phyloP scores from a whole-genome alignment of 2,113 vertebrate genomes.

The Etheostoma cragini region DNA sequence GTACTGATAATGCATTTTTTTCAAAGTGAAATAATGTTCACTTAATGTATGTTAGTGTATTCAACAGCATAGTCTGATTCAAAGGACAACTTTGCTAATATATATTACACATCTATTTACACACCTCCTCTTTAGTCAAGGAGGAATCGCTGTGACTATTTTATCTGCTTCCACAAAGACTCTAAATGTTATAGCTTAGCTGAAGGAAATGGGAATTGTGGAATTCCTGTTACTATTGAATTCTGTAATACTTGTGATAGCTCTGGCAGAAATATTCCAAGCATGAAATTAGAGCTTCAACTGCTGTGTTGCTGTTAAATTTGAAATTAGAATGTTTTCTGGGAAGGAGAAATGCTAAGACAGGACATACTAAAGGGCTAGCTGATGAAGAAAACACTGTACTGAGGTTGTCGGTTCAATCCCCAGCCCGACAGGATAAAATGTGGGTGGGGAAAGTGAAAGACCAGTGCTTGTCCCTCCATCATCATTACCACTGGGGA shows the following conservation, averaged over 20 bases:
- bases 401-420: no score
- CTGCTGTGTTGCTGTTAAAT: conserved; percentile 50
- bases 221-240: conserved; percentile 69
- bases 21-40: not conserved
- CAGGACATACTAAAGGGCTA: conserved; percentile 28
- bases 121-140: conserved; percentile 27
- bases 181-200: conserved; percentile 73
- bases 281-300: conserved; percentile 71
- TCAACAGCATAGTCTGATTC: not conserved
- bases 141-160: conserved; percentile 52
- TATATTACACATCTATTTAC: conserved; percentile 42
- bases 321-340: conserved; percentile 60
- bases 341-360: conserved; percentile 36
- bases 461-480: no score
- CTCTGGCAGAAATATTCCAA: conserved; percentile 66
- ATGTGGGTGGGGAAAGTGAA: no score
- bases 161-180: conserved; percentile 63
- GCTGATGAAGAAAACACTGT: conserved; percentile 45
- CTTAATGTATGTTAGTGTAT: not conserved
- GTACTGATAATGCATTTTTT: not conserved
- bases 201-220: conserved; percentile 62
- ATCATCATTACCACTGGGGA: no score
- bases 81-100: conserved; percentile 10
- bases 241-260: conserved; percentile 66
- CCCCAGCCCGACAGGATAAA: no score